Percentiles rank a stretch among this genome's conserved stretches.
Evolutionary conservation across 2,113 vertebrate species (phyloP).

Genomic region (Drymodes brunneopygia): DNA sequence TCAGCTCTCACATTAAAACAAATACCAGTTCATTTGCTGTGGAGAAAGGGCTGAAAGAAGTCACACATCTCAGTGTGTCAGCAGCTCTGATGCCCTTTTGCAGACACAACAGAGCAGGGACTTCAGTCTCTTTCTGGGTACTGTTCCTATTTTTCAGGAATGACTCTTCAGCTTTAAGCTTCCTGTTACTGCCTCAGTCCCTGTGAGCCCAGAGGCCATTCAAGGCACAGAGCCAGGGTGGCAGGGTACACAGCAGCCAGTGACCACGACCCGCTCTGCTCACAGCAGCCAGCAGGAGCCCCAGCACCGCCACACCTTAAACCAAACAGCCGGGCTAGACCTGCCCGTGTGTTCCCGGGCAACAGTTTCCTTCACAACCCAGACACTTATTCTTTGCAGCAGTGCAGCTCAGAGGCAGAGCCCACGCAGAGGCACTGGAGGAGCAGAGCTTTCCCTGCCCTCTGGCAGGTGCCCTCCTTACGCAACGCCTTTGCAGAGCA

Average conservation of each 20-base stretch:
- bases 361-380: neutral
- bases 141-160: neutral
- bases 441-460: neutral
- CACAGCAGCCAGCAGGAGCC: neutral
- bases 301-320: neutral
- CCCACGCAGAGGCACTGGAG: neutral
- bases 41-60: neutral
- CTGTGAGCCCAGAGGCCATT: neutral
- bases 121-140: neutral
- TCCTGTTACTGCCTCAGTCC: neutral
- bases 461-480: neutral
- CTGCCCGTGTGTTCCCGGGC: accelerated
- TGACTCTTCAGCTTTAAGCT: neutral
- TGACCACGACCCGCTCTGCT: neutral
- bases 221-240: neutral
- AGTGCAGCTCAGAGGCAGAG: neutral
- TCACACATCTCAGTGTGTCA: neutral
- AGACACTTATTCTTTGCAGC: neutral
- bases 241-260: neutral
- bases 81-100: neutral
- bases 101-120: neutral
- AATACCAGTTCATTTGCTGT: neutral
- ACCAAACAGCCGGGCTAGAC: neutral
- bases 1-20: neutral
- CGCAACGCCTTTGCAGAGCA: accelerated